phyloP scores from a whole-genome alignment of 1,140 invertebrate species.

The Sycobia sp. region DNA sequence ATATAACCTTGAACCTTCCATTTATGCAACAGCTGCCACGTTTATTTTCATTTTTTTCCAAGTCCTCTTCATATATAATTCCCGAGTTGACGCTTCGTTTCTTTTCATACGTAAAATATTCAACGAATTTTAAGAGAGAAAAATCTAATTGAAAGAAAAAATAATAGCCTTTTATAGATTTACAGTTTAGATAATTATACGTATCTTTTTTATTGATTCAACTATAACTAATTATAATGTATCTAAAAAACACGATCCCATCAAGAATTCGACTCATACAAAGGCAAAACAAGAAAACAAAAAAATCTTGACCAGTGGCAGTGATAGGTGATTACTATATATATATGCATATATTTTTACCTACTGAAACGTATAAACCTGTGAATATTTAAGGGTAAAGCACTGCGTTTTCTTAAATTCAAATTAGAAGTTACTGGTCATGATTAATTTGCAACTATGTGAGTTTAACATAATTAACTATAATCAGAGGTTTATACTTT shows the following conservation, averaged over 20 bases:
- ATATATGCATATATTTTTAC: constrained; percentile 24
- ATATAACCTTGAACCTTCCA: no score
- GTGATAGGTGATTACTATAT: constrained; percentile 41
- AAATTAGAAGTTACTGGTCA: neutral
- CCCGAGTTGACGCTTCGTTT: no score
- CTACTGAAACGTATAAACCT: constrained; percentile 28
- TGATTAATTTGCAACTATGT: constrained; percentile 22
- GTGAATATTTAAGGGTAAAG: constrained; percentile 7
- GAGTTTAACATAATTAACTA: neutral
- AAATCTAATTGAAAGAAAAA: neutral
- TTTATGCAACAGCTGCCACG: no score
- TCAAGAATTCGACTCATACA: neutral
- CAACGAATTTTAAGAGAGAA: constrained; percentile 2
- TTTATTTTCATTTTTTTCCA: neutral
- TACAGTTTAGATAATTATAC: no score
- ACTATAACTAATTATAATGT: constrained; percentile 9
- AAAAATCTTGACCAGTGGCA: constrained; percentile 42
- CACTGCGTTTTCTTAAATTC: no score
- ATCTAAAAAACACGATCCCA: neutral
- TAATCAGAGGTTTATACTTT: constrained; percentile 22
- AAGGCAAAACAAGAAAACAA: constrained; percentile 13
- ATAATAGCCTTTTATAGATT: no score
- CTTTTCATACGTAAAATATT: no score
- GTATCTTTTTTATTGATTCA: neutral
- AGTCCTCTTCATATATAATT: no score